Base-by-base conservation (phyloP, 2,888 invertebrate species). In the Synergus gifuensis region DNA sequence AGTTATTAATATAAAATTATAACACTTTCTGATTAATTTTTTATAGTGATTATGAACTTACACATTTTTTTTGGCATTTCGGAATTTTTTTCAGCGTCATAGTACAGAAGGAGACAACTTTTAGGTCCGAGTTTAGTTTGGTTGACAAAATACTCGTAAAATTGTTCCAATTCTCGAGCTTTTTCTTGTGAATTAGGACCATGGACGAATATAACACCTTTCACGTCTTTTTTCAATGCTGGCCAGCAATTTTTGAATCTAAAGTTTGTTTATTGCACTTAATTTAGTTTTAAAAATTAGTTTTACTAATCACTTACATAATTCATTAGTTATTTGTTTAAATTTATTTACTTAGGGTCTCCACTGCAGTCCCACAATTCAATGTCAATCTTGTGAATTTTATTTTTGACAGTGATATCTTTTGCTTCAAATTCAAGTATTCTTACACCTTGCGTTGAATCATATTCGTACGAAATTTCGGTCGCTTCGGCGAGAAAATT, bases 331-430 rank as follows among this genome's bases (percentile, higher is more conserved):
- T n/a, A 36, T 58, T 60, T 40, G 64, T 14, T 76, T 63, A 18
- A 73, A 54, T 82, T 77, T 28, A 73, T 44, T 88, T 93, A 96
- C 96, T 94, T 96, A 86, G 94, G 93, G 90, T 96, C 96, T 18
- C 96, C 96, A 89, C 96, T 96, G 91, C 95, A 95, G 89, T 97
- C 96, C 96, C 96, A 96, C 69, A 97, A 91, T 92, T 97, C 96
- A 60, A 97, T 94, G 87, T 97, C 96, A 42, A 94, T 94, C 85
- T 94, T 95, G 12, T 92, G 90, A 69, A 91, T 91, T 87, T 94
- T 94, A 8, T 94, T 94, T 87, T 94, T 94, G 1, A 95, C 92
- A 84, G 93, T 94, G 8, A 96, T 88, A 85, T 94, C 94, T 36
- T 94, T 93, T 40, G 94, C 93, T 91, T 96, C 96, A 91, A 96